phyloP scores from a whole-genome alignment of 1,140 invertebrate genomes.

The Tetranychus urticae region DNA sequence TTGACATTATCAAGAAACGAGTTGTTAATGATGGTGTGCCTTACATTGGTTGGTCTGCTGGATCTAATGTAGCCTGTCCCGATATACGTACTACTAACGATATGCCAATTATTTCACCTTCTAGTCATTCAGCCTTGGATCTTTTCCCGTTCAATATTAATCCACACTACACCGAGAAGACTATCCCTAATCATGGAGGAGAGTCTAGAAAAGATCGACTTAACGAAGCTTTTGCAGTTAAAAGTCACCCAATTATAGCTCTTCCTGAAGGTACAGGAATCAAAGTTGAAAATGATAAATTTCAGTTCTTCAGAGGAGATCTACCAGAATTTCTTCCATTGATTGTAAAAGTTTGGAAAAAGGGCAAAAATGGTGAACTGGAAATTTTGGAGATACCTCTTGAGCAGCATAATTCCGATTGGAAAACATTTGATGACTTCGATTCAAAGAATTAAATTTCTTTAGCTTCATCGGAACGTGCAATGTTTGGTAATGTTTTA shows the following conservation, averaged over 20 bases:
- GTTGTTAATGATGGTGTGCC: slow-evolving; percentile 31
- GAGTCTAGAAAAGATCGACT: slow-evolving; percentile 4
- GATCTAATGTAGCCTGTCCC: slow-evolving; percentile 50
- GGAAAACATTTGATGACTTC: background rate
- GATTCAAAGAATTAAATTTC: background rate
- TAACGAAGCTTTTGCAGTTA: slow-evolving; percentile 3
- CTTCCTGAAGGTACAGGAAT: slow-evolving; percentile 5
- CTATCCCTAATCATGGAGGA: background rate
- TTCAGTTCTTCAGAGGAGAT: background rate
- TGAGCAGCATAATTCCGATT: background rate
- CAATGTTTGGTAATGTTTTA: no score
- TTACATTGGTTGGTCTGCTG: slow-evolving; percentile 55
- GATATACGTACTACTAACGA: slow-evolving; percentile 60
- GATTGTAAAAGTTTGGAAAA: background rate
- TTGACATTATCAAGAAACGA: slow-evolving; percentile 33
- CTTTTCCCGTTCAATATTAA: slow-evolving; percentile 64
- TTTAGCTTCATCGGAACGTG: background rate
- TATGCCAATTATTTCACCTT: slow-evolving; percentile 57
- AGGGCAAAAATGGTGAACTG: background rate
- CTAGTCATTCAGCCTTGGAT: slow-evolving; percentile 39
- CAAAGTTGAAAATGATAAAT: background rate
- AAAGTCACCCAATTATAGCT: slow-evolving; percentile 3
- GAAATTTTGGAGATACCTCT: background rate
- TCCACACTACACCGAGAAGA: slow-evolving; percentile 45
- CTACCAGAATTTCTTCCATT: background rate